These are phyloP conservation scores for Lasioglossum vierecki DNA, from an alignment of 2,888 invertebrate genomes.

Conservation along the genomic window DNA sequence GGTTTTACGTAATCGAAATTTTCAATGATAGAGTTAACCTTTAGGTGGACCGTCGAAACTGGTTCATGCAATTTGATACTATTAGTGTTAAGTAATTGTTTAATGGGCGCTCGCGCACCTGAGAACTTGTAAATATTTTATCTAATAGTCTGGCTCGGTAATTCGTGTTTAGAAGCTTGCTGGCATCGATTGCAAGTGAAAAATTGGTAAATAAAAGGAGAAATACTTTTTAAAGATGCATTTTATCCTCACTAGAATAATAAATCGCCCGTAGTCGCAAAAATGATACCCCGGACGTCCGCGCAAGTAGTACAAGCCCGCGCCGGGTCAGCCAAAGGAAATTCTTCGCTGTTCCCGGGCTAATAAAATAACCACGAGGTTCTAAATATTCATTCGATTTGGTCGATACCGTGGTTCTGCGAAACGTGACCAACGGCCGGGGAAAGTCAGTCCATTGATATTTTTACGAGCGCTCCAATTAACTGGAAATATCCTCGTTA, in stretches of 20 bases:
- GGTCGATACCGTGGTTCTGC: neutral
- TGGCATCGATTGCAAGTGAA: neutral
- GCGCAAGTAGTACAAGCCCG: neutral
- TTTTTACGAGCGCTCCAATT: slow-evolving; percentile 6
- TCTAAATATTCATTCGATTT: slow-evolving; percentile 7
- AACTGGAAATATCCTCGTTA: neutral
- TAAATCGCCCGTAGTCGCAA: neutral
- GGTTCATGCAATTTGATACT: neutral
- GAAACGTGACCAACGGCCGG: neutral
- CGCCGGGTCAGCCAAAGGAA: neutral
- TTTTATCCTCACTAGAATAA: neutral
- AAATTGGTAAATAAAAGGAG: neutral
- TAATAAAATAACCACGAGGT: slow-evolving; percentile 9
- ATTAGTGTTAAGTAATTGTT: neutral
- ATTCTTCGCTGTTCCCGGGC: neutral
- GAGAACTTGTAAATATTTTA: neutral
- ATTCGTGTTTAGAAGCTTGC: neutral
- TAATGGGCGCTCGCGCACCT: neutral
- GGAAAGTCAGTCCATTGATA: neutral
- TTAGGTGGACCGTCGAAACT: neutral
- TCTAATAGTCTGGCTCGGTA: neutral
- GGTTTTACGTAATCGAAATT: neutral
- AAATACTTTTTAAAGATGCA: neutral
- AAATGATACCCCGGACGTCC: neutral
- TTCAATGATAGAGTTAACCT: neutral